Evolutionary conservation across 1,140 invertebrate species (phyloP).

Genomic region (Monochamus saltuarius): DNA sequence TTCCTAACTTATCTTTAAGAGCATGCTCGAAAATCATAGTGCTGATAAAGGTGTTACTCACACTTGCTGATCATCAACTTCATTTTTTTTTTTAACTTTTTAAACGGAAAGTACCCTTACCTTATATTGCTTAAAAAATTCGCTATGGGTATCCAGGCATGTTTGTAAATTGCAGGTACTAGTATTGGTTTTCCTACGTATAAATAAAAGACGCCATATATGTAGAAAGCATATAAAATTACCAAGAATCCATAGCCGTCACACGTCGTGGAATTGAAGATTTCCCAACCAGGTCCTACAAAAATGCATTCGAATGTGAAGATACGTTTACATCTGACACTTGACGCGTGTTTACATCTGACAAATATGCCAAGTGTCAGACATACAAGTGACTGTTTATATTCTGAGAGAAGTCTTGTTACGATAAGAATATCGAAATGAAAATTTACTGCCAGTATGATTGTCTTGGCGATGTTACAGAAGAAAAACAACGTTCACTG

Average conservation of each 20-base stretch:
- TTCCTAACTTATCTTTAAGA: too few relatives aligned
- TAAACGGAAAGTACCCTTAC: slow-evolving; percentile 15
- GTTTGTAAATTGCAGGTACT: slow-evolving; percentile 51
- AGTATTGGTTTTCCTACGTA: slow-evolving; percentile 63
- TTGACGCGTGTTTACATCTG: background rate
- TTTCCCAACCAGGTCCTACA: slow-evolving; percentile 41
- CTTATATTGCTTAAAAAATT: slow-evolving; percentile 23
- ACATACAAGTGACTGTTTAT: background rate
- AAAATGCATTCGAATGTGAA: slow-evolving; percentile 29
- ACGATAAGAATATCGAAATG: slow-evolving; percentile 1
- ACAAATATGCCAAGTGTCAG: background rate
- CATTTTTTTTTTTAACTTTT: background rate
- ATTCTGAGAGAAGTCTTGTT: background rate
- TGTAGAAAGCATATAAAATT: slow-evolving; percentile 63
- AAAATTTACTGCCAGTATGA: background rate
- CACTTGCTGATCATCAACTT: background rate
- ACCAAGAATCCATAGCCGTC: slow-evolving; percentile 73
- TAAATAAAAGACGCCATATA: slow-evolving; percentile 67
- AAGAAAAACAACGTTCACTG: too few relatives aligned
- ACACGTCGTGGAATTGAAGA: slow-evolving; percentile 57
- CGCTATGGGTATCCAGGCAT: slow-evolving; percentile 43
- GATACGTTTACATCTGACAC: slow-evolving; percentile 2
- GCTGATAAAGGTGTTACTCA: slow-evolving; percentile 3
- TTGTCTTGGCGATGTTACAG: too few relatives aligned
- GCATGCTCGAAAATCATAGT: background rate